Conservation (phyloP, 2,888 invertebrate species). For the Dendrolimus houi region DNA sequence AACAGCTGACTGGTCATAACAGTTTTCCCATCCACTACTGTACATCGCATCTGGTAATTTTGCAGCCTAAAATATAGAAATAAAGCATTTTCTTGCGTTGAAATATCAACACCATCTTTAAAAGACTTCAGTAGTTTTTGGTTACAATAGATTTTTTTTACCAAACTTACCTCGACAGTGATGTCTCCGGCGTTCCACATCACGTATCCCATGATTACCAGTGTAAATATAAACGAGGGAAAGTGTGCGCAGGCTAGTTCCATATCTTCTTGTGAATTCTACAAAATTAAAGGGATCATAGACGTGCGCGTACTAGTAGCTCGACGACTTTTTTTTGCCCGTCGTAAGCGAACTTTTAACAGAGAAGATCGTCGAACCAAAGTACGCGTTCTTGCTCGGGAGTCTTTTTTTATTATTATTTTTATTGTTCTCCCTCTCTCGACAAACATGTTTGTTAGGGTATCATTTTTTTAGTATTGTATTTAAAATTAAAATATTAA, state of each 20-base stretch:
- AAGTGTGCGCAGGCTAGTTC: slow-evolving; percentile 1
- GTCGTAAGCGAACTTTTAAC: too few relatives aligned
- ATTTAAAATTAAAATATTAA: too few relatives aligned
- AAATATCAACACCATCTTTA: too few relatives aligned
- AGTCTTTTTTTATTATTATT: too few relatives aligned
- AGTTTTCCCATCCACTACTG: slow-evolving; percentile 25
- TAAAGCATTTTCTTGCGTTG: too few relatives aligned
- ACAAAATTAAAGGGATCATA: neutral
- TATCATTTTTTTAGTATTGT: too few relatives aligned
- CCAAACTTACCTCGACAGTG: slow-evolving; percentile 11
- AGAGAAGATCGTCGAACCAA: too few relatives aligned
- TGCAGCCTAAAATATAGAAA: slow-evolving; percentile 16
- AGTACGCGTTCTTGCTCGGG: too few relatives aligned
- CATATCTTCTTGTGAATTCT: slow-evolving; percentile 1
- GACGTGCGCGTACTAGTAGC: too few relatives aligned
- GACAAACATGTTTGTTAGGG: too few relatives aligned
- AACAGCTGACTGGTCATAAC: slow-evolving; percentile 8
- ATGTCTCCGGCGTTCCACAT: slow-evolving; percentile 29
- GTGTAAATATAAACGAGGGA: slow-evolving; percentile 4
- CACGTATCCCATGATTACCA: slow-evolving; percentile 17
- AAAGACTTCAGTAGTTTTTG: neutral
- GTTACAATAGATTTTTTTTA: neutral
- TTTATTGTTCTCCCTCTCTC: too few relatives aligned
- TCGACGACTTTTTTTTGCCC: too few relatives aligned
- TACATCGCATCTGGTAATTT: slow-evolving; percentile 23